Conservation (phyloP, 2,113 vertebrate genomes). For the Varanus komodoensis region DNA sequence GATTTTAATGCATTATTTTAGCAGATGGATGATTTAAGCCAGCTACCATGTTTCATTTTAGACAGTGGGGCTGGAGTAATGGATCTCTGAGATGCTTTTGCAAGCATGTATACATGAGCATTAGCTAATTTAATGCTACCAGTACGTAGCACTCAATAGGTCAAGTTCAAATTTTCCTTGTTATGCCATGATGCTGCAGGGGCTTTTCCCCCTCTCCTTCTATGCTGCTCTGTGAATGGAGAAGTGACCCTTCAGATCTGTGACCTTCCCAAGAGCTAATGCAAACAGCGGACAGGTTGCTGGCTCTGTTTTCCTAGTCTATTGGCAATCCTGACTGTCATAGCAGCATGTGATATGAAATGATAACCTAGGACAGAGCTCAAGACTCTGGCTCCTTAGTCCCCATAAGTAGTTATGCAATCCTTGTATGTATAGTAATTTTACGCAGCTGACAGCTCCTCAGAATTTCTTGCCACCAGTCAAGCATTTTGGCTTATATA, state of each 20-base stretch:
- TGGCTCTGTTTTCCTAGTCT: too few species aligned
- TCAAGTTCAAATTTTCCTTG: not conserved
- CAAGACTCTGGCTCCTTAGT: not conserved
- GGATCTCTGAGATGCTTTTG: not conserved
- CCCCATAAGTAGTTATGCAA: not conserved
- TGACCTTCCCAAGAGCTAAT: not conserved
- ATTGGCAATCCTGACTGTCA: not conserved
- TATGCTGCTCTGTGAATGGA: not conserved
- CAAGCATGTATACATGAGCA: not conserved
- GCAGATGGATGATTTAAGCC: not conserved
- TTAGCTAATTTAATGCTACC: not conserved
- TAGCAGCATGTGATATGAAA: not conserved
- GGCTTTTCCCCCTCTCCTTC: not conserved
- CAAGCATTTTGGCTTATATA: not conserved
- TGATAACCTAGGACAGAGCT: not conserved
- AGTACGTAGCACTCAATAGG: not conserved
- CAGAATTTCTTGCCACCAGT: not conserved
- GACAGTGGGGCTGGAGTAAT: not conserved
- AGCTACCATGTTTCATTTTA: not conserved
- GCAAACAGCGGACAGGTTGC: not conserved
- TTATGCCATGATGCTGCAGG: not conserved
- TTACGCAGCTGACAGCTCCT: too few species aligned
- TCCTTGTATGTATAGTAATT: not conserved
- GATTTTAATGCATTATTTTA: conserved; percentile 6
- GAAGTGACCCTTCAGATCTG: too few species aligned